Evolutionary conservation across 2,888 invertebrate genomes (phyloP), one percentile per base, ranked within the genome.

Genomic region (Catotricha subobsoleta): DNA sequence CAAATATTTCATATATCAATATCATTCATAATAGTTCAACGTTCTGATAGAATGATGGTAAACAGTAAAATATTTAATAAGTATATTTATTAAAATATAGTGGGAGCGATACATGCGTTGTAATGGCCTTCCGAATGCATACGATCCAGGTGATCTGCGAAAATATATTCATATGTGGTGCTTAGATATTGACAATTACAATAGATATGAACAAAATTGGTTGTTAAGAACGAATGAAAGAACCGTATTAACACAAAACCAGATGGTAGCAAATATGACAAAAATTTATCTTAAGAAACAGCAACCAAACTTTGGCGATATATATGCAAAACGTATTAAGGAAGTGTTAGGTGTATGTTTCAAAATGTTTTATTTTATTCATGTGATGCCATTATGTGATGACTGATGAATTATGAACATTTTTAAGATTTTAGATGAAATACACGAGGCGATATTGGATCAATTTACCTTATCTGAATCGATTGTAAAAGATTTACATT

Each of bases 101-200:
- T 63, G 63, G 63, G 57, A 59, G 40, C 57, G 56, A 43, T 63
- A 54, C 41, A 62, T 63, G 62, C 57, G 62, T 5, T 63, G 63
- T 51, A 59, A 62, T 42, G 62, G 62, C 3, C 48, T 62, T 6
- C 63, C 63, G 2, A 59, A 56, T 47, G 54, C 60, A 3, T 54
- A 53, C 34, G 57, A 58, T 46, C 61, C 63, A 7, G 57, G 62
- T 40, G 62, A 63, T 47, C 48, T 63, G 37, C 52, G 63, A 5
- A 61, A 59, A 40, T 63, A 63, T 44, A 54, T 63, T 21, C 60
- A 63, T 46, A 59, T 62, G 48, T 63, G 62, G 63, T 51, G 51
- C 28, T 48, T 48, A 33, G 56, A 56, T 41, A 55, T 55, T 4
- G 51, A 54, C 19, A 42, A 48, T 12, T 49, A 53, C 1, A 54